phyloP scores from a whole-genome alignment of 2,797 vertebrate genomes.

The Propithecus deckenii region DNA sequence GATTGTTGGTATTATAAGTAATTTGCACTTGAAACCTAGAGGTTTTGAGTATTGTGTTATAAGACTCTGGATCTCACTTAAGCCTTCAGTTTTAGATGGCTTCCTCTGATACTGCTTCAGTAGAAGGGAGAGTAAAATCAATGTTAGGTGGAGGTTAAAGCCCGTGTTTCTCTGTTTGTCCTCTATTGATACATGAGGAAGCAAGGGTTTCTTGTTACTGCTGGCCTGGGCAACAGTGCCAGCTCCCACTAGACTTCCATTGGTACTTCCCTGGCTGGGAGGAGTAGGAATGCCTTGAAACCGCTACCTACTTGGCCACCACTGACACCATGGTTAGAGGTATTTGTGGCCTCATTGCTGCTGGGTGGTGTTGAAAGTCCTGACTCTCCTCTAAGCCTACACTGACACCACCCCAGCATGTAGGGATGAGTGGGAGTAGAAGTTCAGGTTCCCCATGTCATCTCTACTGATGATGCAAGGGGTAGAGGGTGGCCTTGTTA shows the following conservation, averaged over 20 bases:
- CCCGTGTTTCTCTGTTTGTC: too few species aligned
- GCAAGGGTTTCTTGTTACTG: background rate
- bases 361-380: background rate
- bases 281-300: background rate
- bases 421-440: fast-evolving
- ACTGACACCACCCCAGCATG: background rate
- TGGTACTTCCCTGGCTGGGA: background rate
- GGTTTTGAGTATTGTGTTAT: background rate
- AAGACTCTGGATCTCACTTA: background rate
- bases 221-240: background rate
- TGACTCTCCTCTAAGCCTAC: background rate
- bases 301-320: fast-evolving
- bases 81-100: background rate
- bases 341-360: background rate
- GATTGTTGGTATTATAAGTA: background rate
- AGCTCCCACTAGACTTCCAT: background rate
- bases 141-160: background rate
- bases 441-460: background rate
- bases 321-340: fast-evolving
- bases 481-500: fast-evolving
- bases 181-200: background rate
- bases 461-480: fast-evolving
- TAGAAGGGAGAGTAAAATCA: background rate
- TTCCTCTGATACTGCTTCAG: background rate
- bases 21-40: background rate